A percentile compares a stretch with the other conserved stretches of the same genome.
These are phyloP conservation scores for Nymphalis polychloros DNA, from an alignment of 2,888 invertebrate species.

Conservation along the genomic window DNA sequence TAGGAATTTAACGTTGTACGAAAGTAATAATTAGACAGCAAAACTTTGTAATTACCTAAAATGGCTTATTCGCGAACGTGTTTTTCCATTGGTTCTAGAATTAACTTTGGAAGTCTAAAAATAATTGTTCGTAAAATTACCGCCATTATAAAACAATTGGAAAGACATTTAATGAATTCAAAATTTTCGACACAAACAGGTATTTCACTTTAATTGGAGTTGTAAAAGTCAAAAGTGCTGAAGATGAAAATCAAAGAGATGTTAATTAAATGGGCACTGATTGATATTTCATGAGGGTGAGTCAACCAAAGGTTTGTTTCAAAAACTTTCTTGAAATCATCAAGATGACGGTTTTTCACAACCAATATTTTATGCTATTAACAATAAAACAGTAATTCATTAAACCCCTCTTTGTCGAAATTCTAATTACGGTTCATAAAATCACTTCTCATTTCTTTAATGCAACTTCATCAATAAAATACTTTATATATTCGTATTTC, in stretches of 20 bases:
- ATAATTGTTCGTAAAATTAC: not conserved
- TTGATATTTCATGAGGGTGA: slow-evolving; percentile 3
- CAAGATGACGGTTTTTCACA: no score
- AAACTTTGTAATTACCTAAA: not conserved
- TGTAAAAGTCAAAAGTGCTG: not conserved
- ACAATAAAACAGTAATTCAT: no score
- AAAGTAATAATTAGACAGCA: no score
- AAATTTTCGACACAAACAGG: not conserved
- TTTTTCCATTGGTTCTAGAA: not conserved
- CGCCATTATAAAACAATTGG: not conserved
- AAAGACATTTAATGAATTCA: not conserved
- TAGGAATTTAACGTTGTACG: no score
- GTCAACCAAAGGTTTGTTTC: not conserved
- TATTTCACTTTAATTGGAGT: slow-evolving; percentile 3
- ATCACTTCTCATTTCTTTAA: no score
- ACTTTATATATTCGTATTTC: no score
- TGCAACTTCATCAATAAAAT: no score
- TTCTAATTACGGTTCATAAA: no score
- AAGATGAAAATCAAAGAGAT: slow-evolving; percentile 1
- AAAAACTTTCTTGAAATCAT: not conserved
- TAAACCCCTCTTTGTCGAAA: no score
- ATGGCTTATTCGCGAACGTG: not conserved
- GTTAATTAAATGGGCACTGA: slow-evolving; percentile 3
- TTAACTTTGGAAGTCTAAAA: not conserved
- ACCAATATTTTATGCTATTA: no score